Evolutionary conservation across 1,140 invertebrate genomes (phyloP).

Genomic region (Adelges cooleyi): DNA sequence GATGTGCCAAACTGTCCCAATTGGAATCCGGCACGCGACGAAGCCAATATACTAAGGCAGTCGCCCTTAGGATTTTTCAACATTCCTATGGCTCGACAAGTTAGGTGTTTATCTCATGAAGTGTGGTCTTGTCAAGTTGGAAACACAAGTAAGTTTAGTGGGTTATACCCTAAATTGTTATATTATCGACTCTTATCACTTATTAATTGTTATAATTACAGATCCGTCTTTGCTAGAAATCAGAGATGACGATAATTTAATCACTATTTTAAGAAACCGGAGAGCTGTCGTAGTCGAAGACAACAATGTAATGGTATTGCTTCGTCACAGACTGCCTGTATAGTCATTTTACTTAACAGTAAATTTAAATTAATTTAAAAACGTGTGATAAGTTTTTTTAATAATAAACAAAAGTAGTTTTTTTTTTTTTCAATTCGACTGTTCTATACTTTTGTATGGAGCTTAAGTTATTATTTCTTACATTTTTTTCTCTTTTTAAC

Average conservation of each 20-base stretch:
- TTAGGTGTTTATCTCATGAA: slow-evolving; percentile 16
- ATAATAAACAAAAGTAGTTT: too few relatives aligned
- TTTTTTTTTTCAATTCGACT: too few relatives aligned
- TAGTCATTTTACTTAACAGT: neutral
- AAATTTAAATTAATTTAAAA: too few relatives aligned
- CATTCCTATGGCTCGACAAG: neutral
- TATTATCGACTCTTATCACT: neutral
- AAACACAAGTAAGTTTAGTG: neutral
- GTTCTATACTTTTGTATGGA: too few relatives aligned
- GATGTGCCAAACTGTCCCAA: neutral
- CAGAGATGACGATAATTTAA: slow-evolving; percentile 15
- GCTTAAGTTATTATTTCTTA: too few relatives aligned
- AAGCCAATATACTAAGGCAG: slow-evolving; percentile 30
- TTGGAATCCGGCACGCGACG: slow-evolving; percentile 31
- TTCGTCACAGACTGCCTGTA: neutral
- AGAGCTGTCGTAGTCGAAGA: neutral
- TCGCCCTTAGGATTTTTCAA: slow-evolving; percentile 23
- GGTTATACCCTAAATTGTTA: neutral
- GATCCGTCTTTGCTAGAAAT: slow-evolving; percentile 11
- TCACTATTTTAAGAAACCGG: slow-evolving; percentile 5
- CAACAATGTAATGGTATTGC: neutral
- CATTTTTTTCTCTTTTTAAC: too few relatives aligned
- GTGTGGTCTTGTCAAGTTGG: neutral
- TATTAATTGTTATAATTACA: neutral
- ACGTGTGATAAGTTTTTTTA: too few relatives aligned